Base-by-base conservation (phyloP, 1,140 invertebrate genomes). In the Calephelis nemesis region DNA sequence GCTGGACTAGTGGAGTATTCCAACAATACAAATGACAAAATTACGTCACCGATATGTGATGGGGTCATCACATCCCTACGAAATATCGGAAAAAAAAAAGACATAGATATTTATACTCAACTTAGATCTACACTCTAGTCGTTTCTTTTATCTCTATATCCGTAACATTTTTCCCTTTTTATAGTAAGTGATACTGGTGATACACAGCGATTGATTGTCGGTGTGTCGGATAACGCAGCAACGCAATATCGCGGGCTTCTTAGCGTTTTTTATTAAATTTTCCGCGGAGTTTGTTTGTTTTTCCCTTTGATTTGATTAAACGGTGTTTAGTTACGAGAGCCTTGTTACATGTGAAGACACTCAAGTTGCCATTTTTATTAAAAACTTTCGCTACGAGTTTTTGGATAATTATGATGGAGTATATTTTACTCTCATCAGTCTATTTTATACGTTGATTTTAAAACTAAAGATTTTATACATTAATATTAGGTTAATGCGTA, bases 291-390 rank as follows among this genome's bases (percentile, higher is more conserved):
- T 68, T 63, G 19, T 73, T 70, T 60, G 30, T 68, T 72, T 68
- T 72, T 65, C 69, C 68, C n/a, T 73, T 60, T 69, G 65, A 73
- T 68, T 71, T 71, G 70, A 71, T 71, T 71, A 71, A 71, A 68
- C 39, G 65, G 52, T 70, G 54, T 65, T 45, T 47, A 39, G 63
- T 65, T 65, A 62, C 68, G 52, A 58, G 40, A 39, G 50, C 65
- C 54, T 66, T 58, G 65, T 66, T 54, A 58, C 65, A 58, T 54
- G 65, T 71, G 67, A 58, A 58, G 50, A 66, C 40, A 52, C 15
- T 65, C 52, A 65, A 65, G 48, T 65, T 47, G 64, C 64, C n/a
- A 65, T 63, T 63, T 63, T 45, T 63, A 52, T 52, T 54, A 54
- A 54, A 54, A 54, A 30, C 19, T 19, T 19, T 10, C 5, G 42